Evolutionary conservation across 2,797 vertebrate species (phyloP).

Genomic region (Naso thynnoides): DNA sequence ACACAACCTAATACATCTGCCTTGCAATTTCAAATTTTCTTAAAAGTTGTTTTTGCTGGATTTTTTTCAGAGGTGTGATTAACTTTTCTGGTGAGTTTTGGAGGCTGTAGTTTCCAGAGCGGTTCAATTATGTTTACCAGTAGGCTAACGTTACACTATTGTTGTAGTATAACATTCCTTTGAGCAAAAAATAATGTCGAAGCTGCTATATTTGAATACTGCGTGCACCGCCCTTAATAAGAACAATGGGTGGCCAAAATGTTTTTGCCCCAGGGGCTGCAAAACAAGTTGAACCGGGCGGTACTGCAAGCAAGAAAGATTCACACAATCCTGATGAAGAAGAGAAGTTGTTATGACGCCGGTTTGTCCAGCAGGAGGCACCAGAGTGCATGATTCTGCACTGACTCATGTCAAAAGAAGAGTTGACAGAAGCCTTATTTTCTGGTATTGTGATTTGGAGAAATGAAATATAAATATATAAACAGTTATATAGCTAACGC

Average conservation of each 20-base stretch:
- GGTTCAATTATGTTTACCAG: background rate
- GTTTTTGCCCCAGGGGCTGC: background rate
- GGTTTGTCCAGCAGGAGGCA: constrained; percentile 40
- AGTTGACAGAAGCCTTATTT: background rate
- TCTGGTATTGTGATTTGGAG: too few species aligned
- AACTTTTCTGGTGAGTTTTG: background rate
- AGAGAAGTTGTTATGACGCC: background rate
- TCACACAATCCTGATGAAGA: background rate
- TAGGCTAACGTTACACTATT: background rate
- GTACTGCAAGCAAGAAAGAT: background rate
- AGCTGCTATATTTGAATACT: background rate
- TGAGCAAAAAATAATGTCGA: background rate
- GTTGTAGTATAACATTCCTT: too few species aligned
- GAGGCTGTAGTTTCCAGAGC: background rate
- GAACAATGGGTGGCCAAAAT: background rate
- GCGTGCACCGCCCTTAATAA: background rate
- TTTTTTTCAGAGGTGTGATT: background rate
- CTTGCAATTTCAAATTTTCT: background rate
- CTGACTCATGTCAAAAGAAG: background rate
- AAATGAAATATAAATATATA: too few species aligned
- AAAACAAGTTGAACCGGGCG: background rate
- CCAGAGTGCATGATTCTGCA: background rate
- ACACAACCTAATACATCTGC: background rate
- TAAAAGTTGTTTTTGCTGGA: background rate
- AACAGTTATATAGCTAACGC: background rate